A percentile compares a stretch with the other conserved stretches of the same genome.
These are phyloP conservation scores for Entosphenus tridentatus DNA, from an alignment of 2,113 vertebrate species.

Conservation along the genomic window DNA sequence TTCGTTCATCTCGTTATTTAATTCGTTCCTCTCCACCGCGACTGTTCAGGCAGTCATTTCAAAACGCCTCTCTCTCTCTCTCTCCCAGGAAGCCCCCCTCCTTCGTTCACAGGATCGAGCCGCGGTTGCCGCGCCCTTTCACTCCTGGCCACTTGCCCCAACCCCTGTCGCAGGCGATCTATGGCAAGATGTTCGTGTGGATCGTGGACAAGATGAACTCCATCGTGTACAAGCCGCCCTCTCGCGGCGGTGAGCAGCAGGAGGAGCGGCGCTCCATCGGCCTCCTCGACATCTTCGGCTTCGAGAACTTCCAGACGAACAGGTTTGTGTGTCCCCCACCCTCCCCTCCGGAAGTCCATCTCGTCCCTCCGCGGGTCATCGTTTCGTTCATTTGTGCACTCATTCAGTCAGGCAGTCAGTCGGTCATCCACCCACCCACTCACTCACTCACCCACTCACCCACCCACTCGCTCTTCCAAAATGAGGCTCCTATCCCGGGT, in stretches of 20 bases:
- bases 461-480: no score
- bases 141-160: slow-evolving; percentile 8
- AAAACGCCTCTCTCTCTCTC: not conserved
- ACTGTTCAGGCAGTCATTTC: not conserved
- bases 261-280: slow-evolving; percentile 36
- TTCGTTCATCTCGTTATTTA: no score
- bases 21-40: no score
- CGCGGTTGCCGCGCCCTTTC: no score
- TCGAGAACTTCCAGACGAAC: slow-evolving; percentile 87
- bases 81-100: not conserved
- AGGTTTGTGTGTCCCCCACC: slow-evolving; percentile 27
- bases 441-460: no score
- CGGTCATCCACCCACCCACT: no score
- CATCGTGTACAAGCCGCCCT: slow-evolving; percentile 35
- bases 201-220: slow-evolving; percentile 70
- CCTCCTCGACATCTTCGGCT: slow-evolving; percentile 86
- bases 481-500: no score
- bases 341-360: no score
- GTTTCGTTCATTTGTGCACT: no score
- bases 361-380: no score
- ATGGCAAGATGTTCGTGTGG: slow-evolving; percentile 71
- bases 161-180: slow-evolving; percentile 39
- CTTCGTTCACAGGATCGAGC: not conserved
- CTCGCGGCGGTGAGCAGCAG: slow-evolving; percentile 20
- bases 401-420: no score